Conservation (phyloP, 2,113 vertebrate species). For the Conger conger region DNA sequence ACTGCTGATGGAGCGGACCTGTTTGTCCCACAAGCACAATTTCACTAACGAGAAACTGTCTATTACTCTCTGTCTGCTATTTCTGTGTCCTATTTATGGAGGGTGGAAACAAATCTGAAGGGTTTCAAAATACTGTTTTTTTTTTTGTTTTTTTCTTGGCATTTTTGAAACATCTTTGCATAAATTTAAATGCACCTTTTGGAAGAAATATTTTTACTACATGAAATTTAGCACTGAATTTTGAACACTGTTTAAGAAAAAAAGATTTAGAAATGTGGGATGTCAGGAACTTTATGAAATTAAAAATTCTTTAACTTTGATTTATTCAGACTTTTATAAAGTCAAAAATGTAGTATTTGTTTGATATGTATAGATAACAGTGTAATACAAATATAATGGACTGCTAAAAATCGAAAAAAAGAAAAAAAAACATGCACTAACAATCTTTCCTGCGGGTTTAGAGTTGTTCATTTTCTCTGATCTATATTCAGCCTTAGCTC, state of each 20-base stretch:
- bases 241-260: slow-evolving; percentile 77
- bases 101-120: slow-evolving; percentile 24
- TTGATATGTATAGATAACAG: slow-evolving; percentile 53
- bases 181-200: slow-evolving; percentile 54
- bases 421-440: slow-evolving; percentile 68
- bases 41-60: slow-evolving; percentile 36
- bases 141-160: slow-evolving; percentile 37
- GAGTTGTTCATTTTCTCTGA: slow-evolving; percentile 40
- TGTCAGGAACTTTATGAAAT: slow-evolving; percentile 74
- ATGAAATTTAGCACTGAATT: slow-evolving; percentile 88
- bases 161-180: slow-evolving; percentile 67
- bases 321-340: slow-evolving; percentile 70
- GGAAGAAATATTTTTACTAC: slow-evolving; percentile 69
- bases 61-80: slow-evolving; percentile 33
- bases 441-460: slow-evolving; percentile 58
- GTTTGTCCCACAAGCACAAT: slow-evolving; percentile 46
- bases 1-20: slow-evolving; percentile 76
- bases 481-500: slow-evolving; percentile 30
- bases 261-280: slow-evolving; percentile 57
- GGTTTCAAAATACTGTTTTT: slow-evolving; percentile 35
- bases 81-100: slow-evolving; percentile 30
- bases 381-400: slow-evolving; percentile 64
- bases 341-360: slow-evolving; percentile 53
- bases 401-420: slow-evolving; percentile 49
- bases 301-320: slow-evolving; percentile 67